phyloP scores from a whole-genome alignment of 1,140 invertebrate genomes.

The Heliconius melpomene region DNA sequence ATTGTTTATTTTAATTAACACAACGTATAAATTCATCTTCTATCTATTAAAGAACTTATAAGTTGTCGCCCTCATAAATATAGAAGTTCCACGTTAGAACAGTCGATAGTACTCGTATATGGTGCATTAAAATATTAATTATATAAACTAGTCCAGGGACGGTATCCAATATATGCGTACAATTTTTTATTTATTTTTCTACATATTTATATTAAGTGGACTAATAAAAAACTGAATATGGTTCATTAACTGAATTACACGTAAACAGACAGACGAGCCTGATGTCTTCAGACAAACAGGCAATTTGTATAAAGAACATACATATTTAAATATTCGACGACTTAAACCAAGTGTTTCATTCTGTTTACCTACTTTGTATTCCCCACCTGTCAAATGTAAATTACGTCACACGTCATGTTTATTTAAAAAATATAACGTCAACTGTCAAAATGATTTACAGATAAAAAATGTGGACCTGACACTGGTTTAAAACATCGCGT shows the following conservation, averaged over 20 bases:
- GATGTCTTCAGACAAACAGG: background rate
- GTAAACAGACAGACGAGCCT: background rate
- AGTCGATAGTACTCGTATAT: too few species aligned
- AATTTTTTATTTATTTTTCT: background rate
- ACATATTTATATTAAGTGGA: background rate
- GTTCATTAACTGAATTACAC: background rate
- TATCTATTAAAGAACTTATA: too few species aligned
- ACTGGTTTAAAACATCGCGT: background rate
- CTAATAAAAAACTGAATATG: background rate
- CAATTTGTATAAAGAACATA: background rate
- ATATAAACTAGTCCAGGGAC: too few species aligned
- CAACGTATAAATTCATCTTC: too few species aligned
- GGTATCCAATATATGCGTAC: too few species aligned
- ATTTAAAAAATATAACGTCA: slow-evolving; percentile 13
- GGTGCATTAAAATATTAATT: too few species aligned
- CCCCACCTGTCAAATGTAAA: background rate
- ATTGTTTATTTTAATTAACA: too few species aligned
- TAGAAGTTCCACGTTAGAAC: too few species aligned
- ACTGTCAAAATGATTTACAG: slow-evolving; percentile 13
- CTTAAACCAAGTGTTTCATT: slow-evolving; percentile 1
- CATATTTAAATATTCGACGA: background rate
- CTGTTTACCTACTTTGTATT: slow-evolving; percentile 1
- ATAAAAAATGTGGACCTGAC: slow-evolving; percentile 11
- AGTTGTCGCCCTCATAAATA: too few species aligned
- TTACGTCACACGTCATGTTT: slow-evolving; percentile 6